These are phyloP conservation scores for Peromyscus melanophrys DNA, from an alignment of 2,797 vertebrate species.

Conservation along the genomic window DNA sequence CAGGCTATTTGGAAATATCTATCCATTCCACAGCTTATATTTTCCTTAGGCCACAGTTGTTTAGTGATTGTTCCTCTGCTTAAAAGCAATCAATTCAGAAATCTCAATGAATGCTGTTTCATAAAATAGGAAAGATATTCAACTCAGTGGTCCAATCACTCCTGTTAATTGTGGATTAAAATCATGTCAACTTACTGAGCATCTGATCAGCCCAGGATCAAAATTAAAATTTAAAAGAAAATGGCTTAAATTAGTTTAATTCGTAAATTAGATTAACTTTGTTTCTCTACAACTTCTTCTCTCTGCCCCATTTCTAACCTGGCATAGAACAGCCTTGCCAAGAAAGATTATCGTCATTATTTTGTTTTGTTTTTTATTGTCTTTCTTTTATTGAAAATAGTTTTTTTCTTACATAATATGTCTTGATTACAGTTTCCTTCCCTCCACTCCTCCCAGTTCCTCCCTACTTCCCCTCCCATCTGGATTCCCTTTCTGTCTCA, in stretches of 20 bases:
- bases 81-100: conserved; percentile 50
- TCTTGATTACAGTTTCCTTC: background rate
- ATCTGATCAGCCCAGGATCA: background rate
- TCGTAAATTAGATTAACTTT: background rate
- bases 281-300: background rate
- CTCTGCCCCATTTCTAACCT: fast-evolving
- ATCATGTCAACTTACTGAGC: background rate
- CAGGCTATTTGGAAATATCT: conserved; percentile 62
- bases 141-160: background rate
- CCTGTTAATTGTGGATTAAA: conserved; percentile 32
- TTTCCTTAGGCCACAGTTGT: conserved; percentile 30
- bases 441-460: background rate
- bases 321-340: background rate
- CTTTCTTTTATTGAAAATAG: background rate
- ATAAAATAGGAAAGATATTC: conserved; percentile 19
- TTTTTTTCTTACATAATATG: background rate
- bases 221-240: conserved; percentile 19
- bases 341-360: background rate
- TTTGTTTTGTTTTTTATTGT: background rate
- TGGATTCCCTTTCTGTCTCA: background rate
- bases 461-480: background rate
- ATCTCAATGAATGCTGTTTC: background rate
- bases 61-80: conserved; percentile 49
- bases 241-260: background rate
- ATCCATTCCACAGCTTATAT: conserved; percentile 10